phyloP scores from a whole-genome alignment of 2,888 invertebrate genomes.

The Pinctada fucata region DNA sequence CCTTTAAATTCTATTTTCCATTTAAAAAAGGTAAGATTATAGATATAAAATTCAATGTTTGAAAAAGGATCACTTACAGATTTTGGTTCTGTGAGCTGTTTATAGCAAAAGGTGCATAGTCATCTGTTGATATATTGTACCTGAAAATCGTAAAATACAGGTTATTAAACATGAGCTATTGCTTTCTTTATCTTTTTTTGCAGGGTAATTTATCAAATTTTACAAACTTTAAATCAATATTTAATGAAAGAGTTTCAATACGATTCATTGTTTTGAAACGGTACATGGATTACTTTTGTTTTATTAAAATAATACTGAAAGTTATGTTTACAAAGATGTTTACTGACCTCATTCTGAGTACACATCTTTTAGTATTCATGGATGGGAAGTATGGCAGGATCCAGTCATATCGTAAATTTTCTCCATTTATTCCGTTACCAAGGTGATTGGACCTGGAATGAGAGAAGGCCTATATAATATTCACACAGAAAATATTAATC shows the following conservation, averaged over 20 bases:
- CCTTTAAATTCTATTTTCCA: too few relatives aligned
- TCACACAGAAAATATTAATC: too few relatives aligned
- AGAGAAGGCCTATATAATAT: too few relatives aligned
- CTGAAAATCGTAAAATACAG: slow-evolving; percentile 50
- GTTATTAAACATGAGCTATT: too few relatives aligned
- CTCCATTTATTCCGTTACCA: slow-evolving; percentile 70
- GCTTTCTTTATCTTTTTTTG: too few relatives aligned
- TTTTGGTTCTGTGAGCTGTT: slow-evolving; percentile 66
- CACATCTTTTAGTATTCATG: slow-evolving; percentile 69
- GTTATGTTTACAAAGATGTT: neutral
- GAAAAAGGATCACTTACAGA: slow-evolving; percentile 50
- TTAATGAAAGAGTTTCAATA: neutral
- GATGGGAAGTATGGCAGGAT: slow-evolving; percentile 76
- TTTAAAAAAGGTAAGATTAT: too few relatives aligned
- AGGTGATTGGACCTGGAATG: slow-evolving; percentile 75
- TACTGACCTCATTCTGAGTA: slow-evolving; percentile 72
- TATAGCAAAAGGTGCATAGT: slow-evolving; percentile 74
- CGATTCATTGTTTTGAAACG: neutral
- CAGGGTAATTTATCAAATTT: too few relatives aligned
- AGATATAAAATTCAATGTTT: too few relatives aligned
- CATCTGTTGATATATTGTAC: slow-evolving; percentile 76
- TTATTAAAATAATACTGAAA: neutral
- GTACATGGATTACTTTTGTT: neutral
- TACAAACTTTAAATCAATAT: too few relatives aligned
- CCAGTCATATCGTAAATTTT: slow-evolving; percentile 71